These are phyloP conservation scores for Cephus sareptanus DNA, from an alignment of 2,888 invertebrate genomes.

Conservation along the genomic window DNA sequence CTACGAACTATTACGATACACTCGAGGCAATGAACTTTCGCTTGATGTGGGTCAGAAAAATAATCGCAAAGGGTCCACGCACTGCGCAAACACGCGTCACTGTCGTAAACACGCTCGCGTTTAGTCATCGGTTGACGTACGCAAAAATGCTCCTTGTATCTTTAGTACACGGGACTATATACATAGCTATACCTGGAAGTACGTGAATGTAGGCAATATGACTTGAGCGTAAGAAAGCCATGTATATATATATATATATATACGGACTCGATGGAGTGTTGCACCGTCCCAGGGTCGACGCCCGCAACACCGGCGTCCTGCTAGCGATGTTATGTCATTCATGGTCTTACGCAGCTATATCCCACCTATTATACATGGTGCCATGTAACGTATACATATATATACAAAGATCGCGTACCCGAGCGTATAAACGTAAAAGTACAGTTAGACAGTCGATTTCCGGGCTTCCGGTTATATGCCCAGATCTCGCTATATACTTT, in stretches of 20 bases:
- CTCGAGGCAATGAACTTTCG: conserved; percentile 58
- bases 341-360: conserved; percentile 36
- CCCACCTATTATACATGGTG: neutral
- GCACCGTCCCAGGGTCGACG: conserved; percentile 53
- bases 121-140: conserved; percentile 20
- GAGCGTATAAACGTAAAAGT: conserved; percentile 49
- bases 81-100: conserved; percentile 14
- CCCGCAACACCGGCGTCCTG: conserved; percentile 40
- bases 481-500: conserved; percentile 23
- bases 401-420: neutral
- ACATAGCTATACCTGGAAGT: neutral
- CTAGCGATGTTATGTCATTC: conserved; percentile 62
- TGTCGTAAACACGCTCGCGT: conserved; percentile 8
- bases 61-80: conserved; percentile 26
- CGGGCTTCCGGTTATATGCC: conserved; percentile 12
- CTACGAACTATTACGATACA: conserved; percentile 12
- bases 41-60: conserved; percentile 61
- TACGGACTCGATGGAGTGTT: neutral
- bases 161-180: neutral
- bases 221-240: neutral
- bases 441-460: conserved; percentile 48
- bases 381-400: neutral
- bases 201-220: neutral
- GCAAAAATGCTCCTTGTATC: neutral
- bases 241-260: neutral